Evolutionary conservation across 2,888 invertebrate species (phyloP), one percentile per base, ranked within the genome.

Genomic region (Dynastes hyllus): DNA sequence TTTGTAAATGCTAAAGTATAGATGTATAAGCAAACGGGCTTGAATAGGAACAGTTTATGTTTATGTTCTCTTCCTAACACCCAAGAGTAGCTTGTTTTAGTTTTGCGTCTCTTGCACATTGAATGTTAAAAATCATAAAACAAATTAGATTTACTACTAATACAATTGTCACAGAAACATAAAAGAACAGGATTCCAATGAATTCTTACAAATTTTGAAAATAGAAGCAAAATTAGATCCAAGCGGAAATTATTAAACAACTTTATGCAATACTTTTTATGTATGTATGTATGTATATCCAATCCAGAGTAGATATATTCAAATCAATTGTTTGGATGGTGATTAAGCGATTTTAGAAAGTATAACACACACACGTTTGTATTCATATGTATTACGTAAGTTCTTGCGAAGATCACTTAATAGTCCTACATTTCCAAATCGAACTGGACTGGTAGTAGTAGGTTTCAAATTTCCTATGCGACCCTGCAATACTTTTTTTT

Each of bases 401-500:
- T n/a, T 53, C 22, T 58, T 37, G 37, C 37, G 55, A 53, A 37
- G 37, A 71, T 71, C 71, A 16, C 16, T 71, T 71, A 71, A 71
- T 71, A 71, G 32, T 71, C 32, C 16, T 13, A 13, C 40, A 71
- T 71, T 71, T 71, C 37, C 55, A 37, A 71, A 58, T 22, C 50
- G 51, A 65, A 76, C 27, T n/a, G 40, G 40, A 51, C 11, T 51
- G 13, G 50, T 6, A 53, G 78, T 76, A 82, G 81, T 80, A 81
- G 80, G 81, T 77, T 78, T 79, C 76, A 79, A 82, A 82, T 82
- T 80, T 82, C 69, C 80, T 83, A 82, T 53, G 32, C 76, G 82
- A 78, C 80, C 73, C 81, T 75, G 83, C 84, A 84, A 85, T 86
- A 85, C 86, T 85, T 83, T 85, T 76, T 76, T 76, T 67, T 85